Conservation (phyloP, 2,797 vertebrate genomes). For the Dendrocincla fuliginosa region DNA sequence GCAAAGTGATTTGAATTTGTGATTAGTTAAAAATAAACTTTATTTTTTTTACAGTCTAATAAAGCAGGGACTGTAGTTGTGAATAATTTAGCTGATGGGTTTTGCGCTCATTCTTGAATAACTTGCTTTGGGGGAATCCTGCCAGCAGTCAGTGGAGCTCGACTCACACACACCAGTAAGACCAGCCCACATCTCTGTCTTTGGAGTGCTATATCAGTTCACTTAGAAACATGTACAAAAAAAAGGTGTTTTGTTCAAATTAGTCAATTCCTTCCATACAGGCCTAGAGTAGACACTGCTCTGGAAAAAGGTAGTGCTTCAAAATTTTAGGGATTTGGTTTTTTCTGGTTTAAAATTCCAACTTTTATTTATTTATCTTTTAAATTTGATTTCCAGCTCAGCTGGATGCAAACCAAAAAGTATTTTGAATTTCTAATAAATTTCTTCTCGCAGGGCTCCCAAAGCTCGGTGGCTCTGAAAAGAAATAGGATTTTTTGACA, state of each 20-base stretch:
- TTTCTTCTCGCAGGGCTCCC: neutral
- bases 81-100: neutral
- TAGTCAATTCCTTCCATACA: neutral
- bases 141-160: neutral
- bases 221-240: neutral
- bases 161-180: neutral
- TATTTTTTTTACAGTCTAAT: neutral
- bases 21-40: conserved; percentile 27
- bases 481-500: neutral
- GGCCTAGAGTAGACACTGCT: neutral
- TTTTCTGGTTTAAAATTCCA: neutral
- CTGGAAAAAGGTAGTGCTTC: neutral
- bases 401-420: neutral
- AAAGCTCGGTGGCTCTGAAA: neutral
- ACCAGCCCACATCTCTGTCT: neutral
- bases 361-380: neutral
- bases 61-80: neutral
- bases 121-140: neutral
- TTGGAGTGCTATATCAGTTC: neutral
- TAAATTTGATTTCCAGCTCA: neutral
- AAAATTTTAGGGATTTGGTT: neutral
- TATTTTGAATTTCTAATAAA: neutral
- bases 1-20: conserved; percentile 4
- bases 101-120: conserved; percentile 6
- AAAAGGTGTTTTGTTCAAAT: neutral